These are phyloP conservation scores for Fulmarus glacialis DNA, from an alignment of 2,113 vertebrate genomes.

Conservation along the genomic window DNA sequence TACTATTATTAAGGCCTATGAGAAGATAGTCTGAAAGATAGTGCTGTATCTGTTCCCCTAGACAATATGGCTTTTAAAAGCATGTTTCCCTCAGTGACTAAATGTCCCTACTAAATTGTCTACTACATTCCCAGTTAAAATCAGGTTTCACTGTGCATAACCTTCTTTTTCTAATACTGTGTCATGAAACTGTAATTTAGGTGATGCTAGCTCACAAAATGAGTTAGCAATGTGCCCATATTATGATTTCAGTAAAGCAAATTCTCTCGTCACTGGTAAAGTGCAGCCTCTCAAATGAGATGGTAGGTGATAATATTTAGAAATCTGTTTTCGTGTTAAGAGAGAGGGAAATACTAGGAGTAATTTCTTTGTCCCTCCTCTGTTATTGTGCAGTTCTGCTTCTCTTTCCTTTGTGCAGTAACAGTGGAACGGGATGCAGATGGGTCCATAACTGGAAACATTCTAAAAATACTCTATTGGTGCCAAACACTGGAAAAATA, in stretches of 20 bases:
- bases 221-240: neutral
- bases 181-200: slow-evolving; percentile 16
- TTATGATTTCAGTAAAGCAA: neutral
- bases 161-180: neutral
- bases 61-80: neutral
- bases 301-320: neutral
- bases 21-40: neutral
- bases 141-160: neutral
- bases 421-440: neutral
- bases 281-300: neutral
- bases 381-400: neutral
- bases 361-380: neutral
- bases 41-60: neutral
- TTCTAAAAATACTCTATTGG: neutral
- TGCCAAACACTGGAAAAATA: neutral
- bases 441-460: neutral
- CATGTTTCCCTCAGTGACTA: neutral
- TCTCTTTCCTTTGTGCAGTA: neutral
- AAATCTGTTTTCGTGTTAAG: neutral
- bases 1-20: neutral
- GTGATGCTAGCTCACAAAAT: neutral
- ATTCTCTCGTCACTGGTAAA: neutral
- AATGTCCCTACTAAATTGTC: neutral
- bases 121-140: neutral
- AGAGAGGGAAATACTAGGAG: neutral